Conservation (phyloP, 2,888 invertebrate species). For the Ecdyonurus torrentis region DNA sequence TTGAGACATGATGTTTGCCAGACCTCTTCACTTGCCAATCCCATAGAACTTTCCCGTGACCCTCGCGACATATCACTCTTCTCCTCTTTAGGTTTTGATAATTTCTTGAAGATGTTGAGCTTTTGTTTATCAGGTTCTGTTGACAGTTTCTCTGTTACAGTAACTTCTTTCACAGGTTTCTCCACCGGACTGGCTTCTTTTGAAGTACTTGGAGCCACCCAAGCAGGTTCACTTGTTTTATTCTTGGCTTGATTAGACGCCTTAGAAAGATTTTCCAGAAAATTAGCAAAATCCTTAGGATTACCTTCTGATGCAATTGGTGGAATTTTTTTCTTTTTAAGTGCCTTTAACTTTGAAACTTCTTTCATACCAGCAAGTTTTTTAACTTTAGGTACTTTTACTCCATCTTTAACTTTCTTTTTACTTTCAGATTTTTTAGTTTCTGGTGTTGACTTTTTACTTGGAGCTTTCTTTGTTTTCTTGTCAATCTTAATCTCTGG, state of each 20-base stretch:
- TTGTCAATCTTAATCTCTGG: conserved; percentile 22
- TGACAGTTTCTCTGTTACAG: conserved; percentile 34
- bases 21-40: conserved; percentile 14
- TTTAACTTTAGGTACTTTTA: conserved; percentile 18
- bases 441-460: conserved; percentile 24
- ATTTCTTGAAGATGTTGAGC: conserved; percentile 73
- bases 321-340: conserved; percentile 20
- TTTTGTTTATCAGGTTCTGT: conserved; percentile 73
- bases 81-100: conserved; percentile 49
- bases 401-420: conserved; percentile 16
- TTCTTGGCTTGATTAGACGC: not conserved
- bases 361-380: conserved; percentile 34
- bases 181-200: not conserved
- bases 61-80: conserved; percentile 5
- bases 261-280: not conserved
- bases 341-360: conserved; percentile 29
- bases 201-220: not conserved
- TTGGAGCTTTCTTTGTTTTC: conserved; percentile 20
- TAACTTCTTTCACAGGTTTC: not conserved
- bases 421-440: conserved; percentile 23
- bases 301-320: not conserved
- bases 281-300: not conserved
- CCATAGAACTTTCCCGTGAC: conserved; percentile 13
- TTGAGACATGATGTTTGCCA: too few relatives aligned
- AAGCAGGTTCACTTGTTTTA: not conserved